phyloP scores from a whole-genome alignment of 2,888 invertebrate genomes.

The Deladenus siricidicola region DNA sequence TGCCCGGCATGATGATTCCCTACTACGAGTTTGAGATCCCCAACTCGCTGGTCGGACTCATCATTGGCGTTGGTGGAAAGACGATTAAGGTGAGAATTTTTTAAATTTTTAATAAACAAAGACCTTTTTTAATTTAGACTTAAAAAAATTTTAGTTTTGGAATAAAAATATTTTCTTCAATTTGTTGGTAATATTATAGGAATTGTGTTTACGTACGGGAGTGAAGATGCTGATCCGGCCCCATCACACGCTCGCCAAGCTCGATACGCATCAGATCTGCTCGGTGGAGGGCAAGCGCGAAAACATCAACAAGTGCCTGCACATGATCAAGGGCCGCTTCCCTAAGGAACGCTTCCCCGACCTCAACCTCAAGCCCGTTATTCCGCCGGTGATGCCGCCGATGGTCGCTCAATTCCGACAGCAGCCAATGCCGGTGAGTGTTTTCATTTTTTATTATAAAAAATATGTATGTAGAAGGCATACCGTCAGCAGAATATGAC shows the following conservation, averaged over 20 bases:
- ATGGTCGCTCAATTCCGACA: background rate
- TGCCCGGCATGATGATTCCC: slow-evolving; percentile 29
- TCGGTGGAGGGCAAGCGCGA: slow-evolving; percentile 51
- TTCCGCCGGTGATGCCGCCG: slow-evolving; percentile 40
- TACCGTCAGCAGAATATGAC: slow-evolving; percentile 4
- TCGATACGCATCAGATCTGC: slow-evolving; percentile 51
- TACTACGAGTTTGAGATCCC: slow-evolving; percentile 54
- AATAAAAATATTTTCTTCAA: too few species aligned
- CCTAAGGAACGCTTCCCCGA: slow-evolving; percentile 53
- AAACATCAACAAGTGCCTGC: slow-evolving; percentile 49
- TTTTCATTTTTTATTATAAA: background rate
- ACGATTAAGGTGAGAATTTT: slow-evolving; percentile 45
- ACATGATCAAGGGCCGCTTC: slow-evolving; percentile 50
- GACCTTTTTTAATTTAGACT: too few species aligned
- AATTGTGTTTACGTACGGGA: slow-evolving; percentile 45
- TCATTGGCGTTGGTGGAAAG: slow-evolving; percentile 52
- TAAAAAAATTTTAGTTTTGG: too few species aligned
- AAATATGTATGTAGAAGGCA: background rate
- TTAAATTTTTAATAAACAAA: too few species aligned
- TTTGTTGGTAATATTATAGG: slow-evolving; percentile 32
- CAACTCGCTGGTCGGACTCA: slow-evolving; percentile 51
- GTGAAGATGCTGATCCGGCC: slow-evolving; percentile 50
- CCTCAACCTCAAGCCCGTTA: slow-evolving; percentile 51
- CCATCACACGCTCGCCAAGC: slow-evolving; percentile 45
- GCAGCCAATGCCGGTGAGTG: background rate